Conservation (phyloP, 2,113 vertebrate species). For the Actenoides lindsayi region DNA sequence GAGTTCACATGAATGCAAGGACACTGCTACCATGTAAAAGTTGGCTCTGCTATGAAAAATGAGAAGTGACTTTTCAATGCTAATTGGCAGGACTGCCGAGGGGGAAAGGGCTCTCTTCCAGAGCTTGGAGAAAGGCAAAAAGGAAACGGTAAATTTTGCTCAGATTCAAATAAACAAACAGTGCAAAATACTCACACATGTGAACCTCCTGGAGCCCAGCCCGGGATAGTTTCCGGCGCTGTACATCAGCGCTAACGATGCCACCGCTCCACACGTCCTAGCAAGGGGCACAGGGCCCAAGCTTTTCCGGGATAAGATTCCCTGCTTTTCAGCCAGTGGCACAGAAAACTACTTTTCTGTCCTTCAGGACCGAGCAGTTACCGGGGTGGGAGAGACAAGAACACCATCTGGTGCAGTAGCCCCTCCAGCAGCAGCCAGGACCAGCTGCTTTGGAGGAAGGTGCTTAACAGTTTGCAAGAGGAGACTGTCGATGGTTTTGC, state of each 20-base stretch:
- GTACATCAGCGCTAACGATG: fast-evolving
- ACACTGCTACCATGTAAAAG: background rate
- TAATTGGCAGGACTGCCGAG: background rate
- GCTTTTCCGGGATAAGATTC: background rate
- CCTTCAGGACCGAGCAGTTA: background rate
- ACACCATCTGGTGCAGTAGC: no score
- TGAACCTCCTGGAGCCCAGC: background rate
- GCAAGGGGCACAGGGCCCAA: background rate
- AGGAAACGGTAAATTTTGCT: background rate
- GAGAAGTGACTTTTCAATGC: background rate
- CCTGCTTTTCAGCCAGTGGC: background rate
- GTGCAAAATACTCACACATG: background rate
- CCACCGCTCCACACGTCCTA: background rate
- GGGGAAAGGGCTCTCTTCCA: background rate
- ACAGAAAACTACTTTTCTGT: background rate
- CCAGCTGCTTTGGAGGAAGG: background rate
- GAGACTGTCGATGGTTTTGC: background rate
- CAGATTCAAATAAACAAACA: background rate
- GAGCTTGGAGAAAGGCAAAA: background rate
- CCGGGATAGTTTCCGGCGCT: background rate
- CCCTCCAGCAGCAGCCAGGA: background rate
- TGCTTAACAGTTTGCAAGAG: background rate
- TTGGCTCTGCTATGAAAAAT: background rate
- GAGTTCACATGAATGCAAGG: background rate
- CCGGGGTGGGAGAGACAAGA: background rate